Base-by-base conservation (phyloP, 2,113 vertebrate species). In the Dissostichus mawsoni region DNA sequence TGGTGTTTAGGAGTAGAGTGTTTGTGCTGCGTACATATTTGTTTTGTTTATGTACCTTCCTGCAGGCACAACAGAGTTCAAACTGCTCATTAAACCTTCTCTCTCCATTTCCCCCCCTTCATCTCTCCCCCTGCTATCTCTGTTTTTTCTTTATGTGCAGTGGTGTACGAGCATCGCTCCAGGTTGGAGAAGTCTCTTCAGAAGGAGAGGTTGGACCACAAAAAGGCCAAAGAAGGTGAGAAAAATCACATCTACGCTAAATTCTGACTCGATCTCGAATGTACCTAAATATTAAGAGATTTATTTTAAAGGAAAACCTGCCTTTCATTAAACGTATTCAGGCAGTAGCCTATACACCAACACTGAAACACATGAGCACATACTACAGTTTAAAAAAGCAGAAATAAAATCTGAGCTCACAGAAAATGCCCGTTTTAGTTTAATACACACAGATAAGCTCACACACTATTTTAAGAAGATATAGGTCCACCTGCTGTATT, bases 141-240 rank as follows among this genome's bases (percentile, higher is more conserved):
- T 59, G 2, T 61, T 9, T 71, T 71, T 2, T 79, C 73, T 81
- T 47, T 82, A 48, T 89, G 61, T 81, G 3, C 86, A 99, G 98
- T 99, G 92, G 98, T 99, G 6, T 99, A 99, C 62, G 98, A 99
- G 92, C 98, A 99, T 92, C 96, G 98, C 82, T 99, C 98, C 88
- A 95, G 97, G 86, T 94, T 99, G 90, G 98, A 99, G 88, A 99
- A 99, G 87, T 99, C 98, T 48, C 94, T 99, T 79, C 98, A 99
- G 85, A 99, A 99, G 90, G 98, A 99, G 92, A 96, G 98, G 84
- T 91, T 97, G 61, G 98, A 99, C 83, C 98, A 99, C 89, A 99
- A 99, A 93, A 99, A 99, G 92, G 95, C 98, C 33, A 99, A 99
- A 94, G 98, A 99, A 96, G 98, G 98, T 98, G 95, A 96, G 87